Percentiles rank a stretch among this genome's conserved stretches.
These are phyloP conservation scores for Bos indicus DNA, from an alignment of 2,113 vertebrate species.

Conservation along the genomic window DNA sequence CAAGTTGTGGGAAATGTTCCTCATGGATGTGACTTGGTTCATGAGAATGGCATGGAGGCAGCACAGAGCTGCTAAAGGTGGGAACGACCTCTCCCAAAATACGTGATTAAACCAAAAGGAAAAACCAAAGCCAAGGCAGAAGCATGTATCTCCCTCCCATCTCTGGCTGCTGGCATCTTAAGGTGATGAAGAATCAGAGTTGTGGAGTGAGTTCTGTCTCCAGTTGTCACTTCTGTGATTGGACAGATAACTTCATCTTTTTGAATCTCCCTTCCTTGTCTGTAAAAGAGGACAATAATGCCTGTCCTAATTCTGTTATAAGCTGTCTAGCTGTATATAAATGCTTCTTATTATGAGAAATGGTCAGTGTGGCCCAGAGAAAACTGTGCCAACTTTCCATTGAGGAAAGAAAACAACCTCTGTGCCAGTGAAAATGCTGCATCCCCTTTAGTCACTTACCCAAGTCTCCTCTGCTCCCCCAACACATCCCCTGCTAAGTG, in stretches of 20 bases:
- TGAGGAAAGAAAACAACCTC: background rate
- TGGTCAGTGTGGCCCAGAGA: background rate
- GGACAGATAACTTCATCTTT: background rate
- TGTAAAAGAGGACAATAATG: background rate
- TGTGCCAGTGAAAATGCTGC: background rate
- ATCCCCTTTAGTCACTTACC: background rate
- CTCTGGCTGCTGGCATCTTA: background rate
- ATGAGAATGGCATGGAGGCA: background rate
- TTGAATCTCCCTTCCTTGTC: conserved; percentile 6
- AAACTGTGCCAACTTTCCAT: background rate
- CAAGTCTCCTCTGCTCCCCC: background rate
- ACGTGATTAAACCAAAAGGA: background rate
- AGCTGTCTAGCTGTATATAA: background rate
- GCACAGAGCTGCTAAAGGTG: background rate
- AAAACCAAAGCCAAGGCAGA: background rate
- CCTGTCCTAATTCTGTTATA: background rate
- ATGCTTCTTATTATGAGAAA: background rate
- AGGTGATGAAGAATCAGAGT: background rate
- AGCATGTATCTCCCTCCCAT: background rate
- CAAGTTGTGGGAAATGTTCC: background rate
- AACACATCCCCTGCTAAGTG: too few species aligned
- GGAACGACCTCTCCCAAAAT: background rate
- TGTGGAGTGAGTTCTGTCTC: background rate
- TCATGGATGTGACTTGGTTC: background rate
- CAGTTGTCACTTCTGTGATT: background rate